phyloP scores from a whole-genome alignment of 2,797 vertebrate species.

The Enteromius treurensis region DNA sequence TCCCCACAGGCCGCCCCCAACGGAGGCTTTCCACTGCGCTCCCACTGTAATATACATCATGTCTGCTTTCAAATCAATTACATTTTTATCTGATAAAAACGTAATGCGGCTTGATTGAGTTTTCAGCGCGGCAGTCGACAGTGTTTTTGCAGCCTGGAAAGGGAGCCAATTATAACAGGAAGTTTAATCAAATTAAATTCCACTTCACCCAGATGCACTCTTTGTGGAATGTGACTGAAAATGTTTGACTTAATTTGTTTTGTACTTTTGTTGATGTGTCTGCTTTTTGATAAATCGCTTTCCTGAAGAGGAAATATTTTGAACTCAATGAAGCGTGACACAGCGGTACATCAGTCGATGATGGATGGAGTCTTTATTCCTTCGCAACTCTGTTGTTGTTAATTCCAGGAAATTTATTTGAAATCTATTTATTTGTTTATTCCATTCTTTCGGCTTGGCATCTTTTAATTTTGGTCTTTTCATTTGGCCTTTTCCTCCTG shows the following conservation, averaged over 20 bases:
- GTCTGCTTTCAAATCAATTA: slow-evolving; percentile 86
- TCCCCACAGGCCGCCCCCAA: slow-evolving; percentile 70
- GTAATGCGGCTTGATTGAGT: slow-evolving; percentile 83
- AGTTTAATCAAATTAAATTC: slow-evolving; percentile 77
- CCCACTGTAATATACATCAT: slow-evolving; percentile 80
- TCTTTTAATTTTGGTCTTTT: slow-evolving; percentile 21
- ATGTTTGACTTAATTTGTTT: slow-evolving; percentile 55
- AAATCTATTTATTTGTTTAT: slow-evolving; percentile 44
- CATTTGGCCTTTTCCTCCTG: not conserved
- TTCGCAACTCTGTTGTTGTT: slow-evolving; percentile 21
- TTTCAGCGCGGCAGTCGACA: slow-evolving; percentile 75
- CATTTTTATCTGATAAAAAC: slow-evolving; percentile 82
- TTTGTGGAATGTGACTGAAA: slow-evolving; percentile 64
- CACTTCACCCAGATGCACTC: slow-evolving; percentile 78
- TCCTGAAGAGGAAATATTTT: slow-evolving; percentile 56
- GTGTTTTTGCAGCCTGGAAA: slow-evolving; percentile 70
- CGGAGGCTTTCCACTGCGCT: slow-evolving; percentile 67
- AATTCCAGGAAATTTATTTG: slow-evolving; percentile 46
- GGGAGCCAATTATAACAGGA: slow-evolving; percentile 78
- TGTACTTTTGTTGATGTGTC: slow-evolving; percentile 59
- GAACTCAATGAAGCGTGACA: slow-evolving; percentile 52
- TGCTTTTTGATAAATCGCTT: slow-evolving; percentile 77
- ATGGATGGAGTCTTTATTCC: slow-evolving; percentile 40
- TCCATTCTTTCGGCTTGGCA: not conserved
- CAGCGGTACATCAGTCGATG: slow-evolving; percentile 40